Conservation (phyloP, 2,888 invertebrate species). For the Heliothis peltigera region DNA sequence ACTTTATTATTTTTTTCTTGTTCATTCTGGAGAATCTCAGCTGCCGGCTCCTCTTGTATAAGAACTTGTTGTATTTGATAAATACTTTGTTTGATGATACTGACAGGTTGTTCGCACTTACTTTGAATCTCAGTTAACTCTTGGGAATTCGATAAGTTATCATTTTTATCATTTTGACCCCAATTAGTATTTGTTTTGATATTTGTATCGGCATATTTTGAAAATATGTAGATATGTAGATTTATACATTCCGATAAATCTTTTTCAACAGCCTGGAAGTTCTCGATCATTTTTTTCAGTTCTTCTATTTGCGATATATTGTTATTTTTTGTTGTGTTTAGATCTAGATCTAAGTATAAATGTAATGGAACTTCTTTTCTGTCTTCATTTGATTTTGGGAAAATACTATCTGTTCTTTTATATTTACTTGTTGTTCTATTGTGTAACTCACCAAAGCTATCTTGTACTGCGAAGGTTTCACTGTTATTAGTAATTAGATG, state of each 20-base stretch:
- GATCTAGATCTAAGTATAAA: slow-evolving; percentile 51
- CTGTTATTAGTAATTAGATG: background rate
- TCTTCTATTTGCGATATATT: slow-evolving; percentile 27
- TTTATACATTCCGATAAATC: slow-evolving; percentile 64
- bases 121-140: slow-evolving; percentile 58
- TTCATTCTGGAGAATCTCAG: slow-evolving; percentile 4
- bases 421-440: background rate
- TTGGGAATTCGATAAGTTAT: slow-evolving; percentile 51
- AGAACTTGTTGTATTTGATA: slow-evolving; percentile 55
- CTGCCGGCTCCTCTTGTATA: slow-evolving; percentile 3
- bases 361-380: slow-evolving; percentile 22
- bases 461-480: slow-evolving; percentile 5
- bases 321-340: slow-evolving; percentile 15
- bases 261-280: slow-evolving; percentile 53
- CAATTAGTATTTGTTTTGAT: slow-evolving; percentile 47
- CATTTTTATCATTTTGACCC: slow-evolving; percentile 42
- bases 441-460: slow-evolving; percentile 3
- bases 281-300: slow-evolving; percentile 35
- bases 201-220: slow-evolving; percentile 49
- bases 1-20: background rate
- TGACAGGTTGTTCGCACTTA: slow-evolving; percentile 57
- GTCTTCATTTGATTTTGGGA: background rate
- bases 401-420: slow-evolving; percentile 20
- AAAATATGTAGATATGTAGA: slow-evolving; percentile 62
- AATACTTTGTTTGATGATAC: slow-evolving; percentile 60